These are phyloP conservation scores for Heliopora coerulea DNA, from an alignment of 92 coral and sea anemone genomes.

Conservation along the genomic window DNA sequence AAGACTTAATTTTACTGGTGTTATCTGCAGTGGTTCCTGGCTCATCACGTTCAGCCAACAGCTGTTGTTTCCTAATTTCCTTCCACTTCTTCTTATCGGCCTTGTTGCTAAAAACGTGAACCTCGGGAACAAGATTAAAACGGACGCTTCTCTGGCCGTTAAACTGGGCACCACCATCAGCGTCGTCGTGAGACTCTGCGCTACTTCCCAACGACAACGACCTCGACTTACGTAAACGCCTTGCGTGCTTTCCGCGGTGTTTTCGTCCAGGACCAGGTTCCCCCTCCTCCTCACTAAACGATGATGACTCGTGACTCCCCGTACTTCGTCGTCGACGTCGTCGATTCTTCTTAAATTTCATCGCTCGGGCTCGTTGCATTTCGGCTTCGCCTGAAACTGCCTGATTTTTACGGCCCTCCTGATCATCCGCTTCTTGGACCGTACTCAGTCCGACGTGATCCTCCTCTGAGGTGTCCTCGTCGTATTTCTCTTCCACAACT, in stretches of 20 bases:
- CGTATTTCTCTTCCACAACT: slow-evolving; percentile 21
- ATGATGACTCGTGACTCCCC: slow-evolving; percentile 51
- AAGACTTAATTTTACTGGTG: slow-evolving; percentile 14
- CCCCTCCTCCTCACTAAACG: slow-evolving; percentile 40
- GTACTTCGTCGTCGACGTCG: slow-evolving; percentile 43
- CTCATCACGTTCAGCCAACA: neutral
- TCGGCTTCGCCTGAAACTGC: slow-evolving; percentile 32
- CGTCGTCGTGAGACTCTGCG: slow-evolving; percentile 41
- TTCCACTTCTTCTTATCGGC: slow-evolving; percentile 87
- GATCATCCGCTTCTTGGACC: slow-evolving; percentile 22
- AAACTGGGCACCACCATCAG: neutral
- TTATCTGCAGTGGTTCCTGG: neutral
- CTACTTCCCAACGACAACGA: slow-evolving; percentile 39
- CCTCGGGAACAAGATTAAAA: slow-evolving; percentile 88
- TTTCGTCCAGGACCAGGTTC: slow-evolving; percentile 21
- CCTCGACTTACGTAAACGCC: slow-evolving; percentile 29
- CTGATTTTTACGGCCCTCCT: slow-evolving; percentile 1
- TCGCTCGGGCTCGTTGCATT: slow-evolving; percentile 40
- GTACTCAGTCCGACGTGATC: slow-evolving; percentile 23
- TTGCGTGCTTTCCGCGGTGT: slow-evolving; percentile 29
- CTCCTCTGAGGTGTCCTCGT: slow-evolving; percentile 32
- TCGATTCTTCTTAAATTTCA: slow-evolving; percentile 50
- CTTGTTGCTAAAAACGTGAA: slow-evolving; percentile 91
- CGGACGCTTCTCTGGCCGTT: slow-evolving; percentile 66
- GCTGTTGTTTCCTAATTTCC: slow-evolving; percentile 58